A percentile compares a stretch with the other conserved stretches of the same genome.
phyloP scores from a whole-genome alignment of 2,797 vertebrate species.

The Enteromius trimaculatus region DNA sequence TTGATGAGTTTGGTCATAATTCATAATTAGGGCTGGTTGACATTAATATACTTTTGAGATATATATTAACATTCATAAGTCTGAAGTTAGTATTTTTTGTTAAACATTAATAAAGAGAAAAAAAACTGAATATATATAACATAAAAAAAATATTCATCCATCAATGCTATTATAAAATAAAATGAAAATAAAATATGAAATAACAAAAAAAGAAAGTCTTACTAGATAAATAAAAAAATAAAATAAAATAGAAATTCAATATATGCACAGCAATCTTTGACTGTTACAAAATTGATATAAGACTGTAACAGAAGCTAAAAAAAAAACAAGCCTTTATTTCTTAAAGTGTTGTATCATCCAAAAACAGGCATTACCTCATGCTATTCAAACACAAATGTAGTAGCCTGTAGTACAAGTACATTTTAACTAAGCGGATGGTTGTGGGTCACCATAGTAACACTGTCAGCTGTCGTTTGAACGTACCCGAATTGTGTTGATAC shows the following conservation, averaged over 20 bases:
- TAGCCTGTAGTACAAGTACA: background rate
- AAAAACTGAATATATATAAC: background rate
- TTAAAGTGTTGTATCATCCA: background rate
- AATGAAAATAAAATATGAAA: background rate
- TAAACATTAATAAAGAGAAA: background rate
- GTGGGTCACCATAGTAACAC: conserved; percentile 36
- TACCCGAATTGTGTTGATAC: conserved; percentile 30
- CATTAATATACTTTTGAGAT: too few relatives aligned
- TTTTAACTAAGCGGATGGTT: background rate
- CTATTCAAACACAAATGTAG: background rate
- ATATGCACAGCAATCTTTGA: background rate
- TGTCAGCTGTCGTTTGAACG: conserved; percentile 20
- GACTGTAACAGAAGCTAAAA: background rate
- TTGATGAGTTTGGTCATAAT: too few relatives aligned
- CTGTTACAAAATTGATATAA: background rate
- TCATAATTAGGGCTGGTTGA: too few relatives aligned
- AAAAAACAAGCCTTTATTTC: background rate
- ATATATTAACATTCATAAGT: too few relatives aligned
- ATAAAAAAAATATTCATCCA: background rate
- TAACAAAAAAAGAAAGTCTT: background rate
- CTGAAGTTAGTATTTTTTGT: too few relatives aligned
- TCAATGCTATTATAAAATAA: background rate
- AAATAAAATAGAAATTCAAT: background rate
- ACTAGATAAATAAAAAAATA: too few relatives aligned
- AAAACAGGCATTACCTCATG: conserved; percentile 13